phyloP scores from a whole-genome alignment of 2,888 invertebrate genomes.

The Frankliniella intonsa region DNA sequence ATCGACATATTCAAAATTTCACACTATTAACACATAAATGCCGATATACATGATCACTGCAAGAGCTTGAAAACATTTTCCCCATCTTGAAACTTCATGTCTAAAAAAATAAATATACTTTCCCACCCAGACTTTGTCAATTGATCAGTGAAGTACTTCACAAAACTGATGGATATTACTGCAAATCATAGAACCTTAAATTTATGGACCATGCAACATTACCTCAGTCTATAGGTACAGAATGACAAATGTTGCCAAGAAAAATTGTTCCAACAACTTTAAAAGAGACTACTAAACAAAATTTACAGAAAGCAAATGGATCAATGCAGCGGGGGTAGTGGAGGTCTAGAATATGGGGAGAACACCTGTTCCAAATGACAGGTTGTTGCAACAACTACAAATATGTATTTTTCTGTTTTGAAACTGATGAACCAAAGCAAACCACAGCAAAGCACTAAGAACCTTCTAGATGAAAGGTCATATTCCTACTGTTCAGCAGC shows the following conservation, averaged over 20 bases:
- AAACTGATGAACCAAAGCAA: neutral
- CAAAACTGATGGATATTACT: neutral
- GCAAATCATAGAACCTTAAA: neutral
- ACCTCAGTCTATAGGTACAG: constrained; percentile 7
- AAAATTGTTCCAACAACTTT: neutral
- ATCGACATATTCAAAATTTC: neutral
- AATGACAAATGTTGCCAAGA: constrained; percentile 11
- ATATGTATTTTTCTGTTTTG: too few relatives aligned
- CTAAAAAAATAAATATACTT: constrained; percentile 24
- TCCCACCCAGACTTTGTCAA: neutral
- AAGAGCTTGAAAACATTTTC: constrained; percentile 6
- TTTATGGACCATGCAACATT: constrained; percentile 25
- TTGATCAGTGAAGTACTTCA: neutral
- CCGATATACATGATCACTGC: constrained; percentile 5
- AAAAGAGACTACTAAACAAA: too few relatives aligned
- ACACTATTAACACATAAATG: constrained; percentile 1
- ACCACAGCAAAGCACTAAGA: neutral
- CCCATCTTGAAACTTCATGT: neutral
- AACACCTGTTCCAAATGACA: too few relatives aligned
- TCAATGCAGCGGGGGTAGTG: too few relatives aligned
- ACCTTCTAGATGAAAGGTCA: neutral
- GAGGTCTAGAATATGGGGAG: too few relatives aligned
- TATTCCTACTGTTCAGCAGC: too few relatives aligned
- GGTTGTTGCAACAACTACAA: too few relatives aligned
- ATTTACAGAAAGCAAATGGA: too few relatives aligned